Evolutionary conservation across 2,113 vertebrate species (phyloP), one percentile per base, ranked within the genome.

Genomic region (Chunga burmeisteri): DNA sequence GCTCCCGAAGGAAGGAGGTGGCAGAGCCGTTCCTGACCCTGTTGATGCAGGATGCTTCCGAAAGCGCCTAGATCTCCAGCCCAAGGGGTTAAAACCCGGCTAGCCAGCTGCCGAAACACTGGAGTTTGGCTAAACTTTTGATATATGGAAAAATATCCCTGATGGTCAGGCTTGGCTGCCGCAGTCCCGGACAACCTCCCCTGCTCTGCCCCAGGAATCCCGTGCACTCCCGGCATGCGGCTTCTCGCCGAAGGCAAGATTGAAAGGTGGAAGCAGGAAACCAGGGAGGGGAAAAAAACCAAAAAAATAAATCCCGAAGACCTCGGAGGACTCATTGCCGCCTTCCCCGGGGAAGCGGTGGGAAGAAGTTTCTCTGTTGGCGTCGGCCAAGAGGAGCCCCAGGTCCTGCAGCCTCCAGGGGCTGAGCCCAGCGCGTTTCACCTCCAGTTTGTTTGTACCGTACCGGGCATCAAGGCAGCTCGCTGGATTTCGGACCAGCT

Each of bases 31-130:
- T 56, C 34, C 88, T 16, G 17, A 30, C 65, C 59, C 61, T n/a
- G 0, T 1, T 16, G 66, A 32, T 4, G 20, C 25, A 17, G 14
- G 49, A 58, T 18, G 40, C 44, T 27, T 2, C 0, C 1, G 4
- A 50, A 13, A 72, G 52, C 47, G 55, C 42, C 81, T 9, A 10
- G 30, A 66, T 6, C 55, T 53, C 63, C 72, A 29, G 9, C 27
- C 42, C 50, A 11, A 70, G 50, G 1, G 2, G 21, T 10, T 11
- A 6, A 55, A 75, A 21, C 42, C 25, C 70, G 1, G 9, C 3
- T 1, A 46, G 44, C 7, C 32, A 34, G 53, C 68, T 38, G 27
- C 2, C 12, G 4, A 22, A 74, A 12, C 62, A 2, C 23, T 6
- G 0, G 12, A 73, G 13, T 52, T 19, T 6, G 61, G 52, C 19